Conservation (phyloP, 2,888 invertebrate genomes). For the Cataglyphis livida region DNA sequence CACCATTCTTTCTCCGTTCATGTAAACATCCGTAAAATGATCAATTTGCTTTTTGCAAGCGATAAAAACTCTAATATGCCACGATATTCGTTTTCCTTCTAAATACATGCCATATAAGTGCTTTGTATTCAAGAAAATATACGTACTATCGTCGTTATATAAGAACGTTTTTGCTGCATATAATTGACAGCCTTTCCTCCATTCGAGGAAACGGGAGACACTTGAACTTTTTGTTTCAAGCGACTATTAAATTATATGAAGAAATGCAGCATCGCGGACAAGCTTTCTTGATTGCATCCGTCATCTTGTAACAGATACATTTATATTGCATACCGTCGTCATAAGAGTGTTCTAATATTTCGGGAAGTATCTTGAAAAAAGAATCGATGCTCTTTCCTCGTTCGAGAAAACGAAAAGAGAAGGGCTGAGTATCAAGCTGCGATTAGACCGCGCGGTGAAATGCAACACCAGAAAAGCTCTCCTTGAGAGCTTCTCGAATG, state of each 20-base stretch:
- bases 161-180: constrained; percentile 12
- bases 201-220: background rate
- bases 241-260: background rate
- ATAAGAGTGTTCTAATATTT: background rate
- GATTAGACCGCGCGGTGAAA: constrained; percentile 28
- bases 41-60: constrained; percentile 9
- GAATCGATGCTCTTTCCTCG: background rate
- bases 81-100: constrained; percentile 27
- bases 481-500: background rate
- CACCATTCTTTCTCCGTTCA: background rate
- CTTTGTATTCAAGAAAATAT: constrained; percentile 4
- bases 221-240: background rate
- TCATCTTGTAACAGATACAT: background rate
- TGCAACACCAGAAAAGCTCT: constrained; percentile 36
- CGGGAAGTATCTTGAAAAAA: background rate
- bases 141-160: constrained; percentile 7
- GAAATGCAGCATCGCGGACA: background rate
- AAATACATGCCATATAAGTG: background rate
- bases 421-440: background rate
- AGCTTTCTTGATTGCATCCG: background rate
- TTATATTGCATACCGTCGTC: background rate
- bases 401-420: background rate
- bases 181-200: background rate
- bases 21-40: constrained; percentile 20
- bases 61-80: constrained; percentile 17